These are phyloP conservation scores for Pentalonia nigronervosa DNA, from an alignment of 1,140 invertebrate species.

Conservation along the genomic window DNA sequence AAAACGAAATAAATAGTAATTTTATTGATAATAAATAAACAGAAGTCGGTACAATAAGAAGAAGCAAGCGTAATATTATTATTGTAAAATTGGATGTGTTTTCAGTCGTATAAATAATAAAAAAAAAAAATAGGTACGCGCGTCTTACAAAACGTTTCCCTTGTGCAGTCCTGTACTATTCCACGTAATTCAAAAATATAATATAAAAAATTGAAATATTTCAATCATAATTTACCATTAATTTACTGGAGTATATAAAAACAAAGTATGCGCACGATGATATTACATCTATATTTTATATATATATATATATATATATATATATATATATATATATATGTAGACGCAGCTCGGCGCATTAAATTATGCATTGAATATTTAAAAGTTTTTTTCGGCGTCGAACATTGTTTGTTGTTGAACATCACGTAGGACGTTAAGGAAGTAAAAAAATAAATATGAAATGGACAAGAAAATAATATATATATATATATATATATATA, in stretches of 20 bases:
- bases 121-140: neutral
- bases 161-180: neutral
- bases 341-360: neutral
- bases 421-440: neutral
- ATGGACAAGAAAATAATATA: neutral
- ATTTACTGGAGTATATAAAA: neutral
- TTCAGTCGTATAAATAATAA: neutral
- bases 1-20: too few relatives aligned
- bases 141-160: neutral
- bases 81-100: neutral
- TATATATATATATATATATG: too few relatives aligned
- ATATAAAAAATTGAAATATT: neutral
- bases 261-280: neutral
- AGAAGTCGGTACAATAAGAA: neutral
- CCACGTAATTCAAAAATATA: neutral
- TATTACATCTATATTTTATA: too few relatives aligned
- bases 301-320: neutral
- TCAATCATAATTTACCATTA: neutral
- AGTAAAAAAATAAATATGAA: neutral
- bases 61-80: neutral
- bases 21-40: neutral
- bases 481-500: neutral
- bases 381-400: neutral
- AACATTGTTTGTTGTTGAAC: neutral
- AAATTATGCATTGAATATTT: constrained; percentile 3